Percentiles rank a stretch among this genome's conserved stretches.
Evolutionary conservation across 2,113 vertebrate genomes (phyloP).

Genomic region (Tiliqua scincoides): DNA sequence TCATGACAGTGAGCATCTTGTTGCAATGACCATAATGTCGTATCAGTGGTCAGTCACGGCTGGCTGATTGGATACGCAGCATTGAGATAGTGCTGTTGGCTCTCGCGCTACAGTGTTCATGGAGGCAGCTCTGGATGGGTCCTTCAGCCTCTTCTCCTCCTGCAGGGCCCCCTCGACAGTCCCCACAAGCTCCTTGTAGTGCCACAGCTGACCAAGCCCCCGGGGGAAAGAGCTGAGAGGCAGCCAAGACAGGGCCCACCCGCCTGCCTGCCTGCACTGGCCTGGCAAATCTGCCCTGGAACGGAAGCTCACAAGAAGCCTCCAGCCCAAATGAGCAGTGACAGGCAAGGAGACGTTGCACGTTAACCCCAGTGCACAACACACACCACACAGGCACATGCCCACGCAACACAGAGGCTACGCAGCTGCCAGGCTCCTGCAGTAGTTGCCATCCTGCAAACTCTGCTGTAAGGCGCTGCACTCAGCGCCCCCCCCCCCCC

Average conservation of each 20-base stretch:
- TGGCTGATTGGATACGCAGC: no score
- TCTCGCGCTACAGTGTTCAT: no score
- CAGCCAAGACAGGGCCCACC: not conserved
- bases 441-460: not conserved
- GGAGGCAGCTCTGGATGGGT: not conserved
- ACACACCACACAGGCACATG: not conserved
- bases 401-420: not conserved
- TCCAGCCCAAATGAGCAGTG: conserved; percentile 14
- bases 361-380: not conserved
- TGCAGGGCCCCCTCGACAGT: not conserved
- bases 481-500: not conserved
- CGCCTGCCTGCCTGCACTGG: not conserved
- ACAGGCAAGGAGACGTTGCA: not conserved
- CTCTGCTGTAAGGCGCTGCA: not conserved
- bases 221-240: not conserved
- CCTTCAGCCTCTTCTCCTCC: not conserved
- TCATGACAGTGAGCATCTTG: not conserved
- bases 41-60: no score
- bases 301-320: not conserved
- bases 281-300: conserved; percentile 51
- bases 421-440: not conserved
- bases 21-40: no score
- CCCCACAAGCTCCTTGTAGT: no score
- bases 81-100: not conserved
- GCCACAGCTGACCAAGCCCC: not conserved